Base-by-base conservation (phyloP, 1,140 invertebrate genomes). In the Melipona quadrifasciata region DNA sequence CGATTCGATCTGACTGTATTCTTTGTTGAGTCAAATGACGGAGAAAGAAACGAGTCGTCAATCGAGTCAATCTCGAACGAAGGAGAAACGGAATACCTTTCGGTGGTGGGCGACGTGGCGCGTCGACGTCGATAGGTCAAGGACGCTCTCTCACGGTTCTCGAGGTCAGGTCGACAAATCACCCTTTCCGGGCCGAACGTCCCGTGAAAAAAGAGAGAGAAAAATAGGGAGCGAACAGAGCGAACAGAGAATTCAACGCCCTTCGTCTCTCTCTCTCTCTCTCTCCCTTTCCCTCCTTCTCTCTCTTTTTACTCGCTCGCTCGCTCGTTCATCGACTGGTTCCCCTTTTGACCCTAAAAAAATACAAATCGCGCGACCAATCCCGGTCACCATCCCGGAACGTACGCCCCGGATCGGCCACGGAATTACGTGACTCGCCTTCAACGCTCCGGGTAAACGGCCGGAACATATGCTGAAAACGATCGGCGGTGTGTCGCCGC, bases 141-240 rank as follows among this genome's bases (percentile, higher is more conserved):
- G 94, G 94, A 94, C 94, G 91, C 91, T 91, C 91, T 89, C 90
- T 61, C 14, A 92, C 90, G 90, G 90, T 92, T 92, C 91, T 92
- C 93, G 92, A 93, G 94, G 93, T 94, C 93, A 94, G 91, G 92
- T 94, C 93, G 93, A 94, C 94, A 93, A 94, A 94, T 94, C 94
- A 94, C 94, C 94, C 94, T 94, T 94, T 94, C 91, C 93, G 87
- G 87, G 86, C 85, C 86, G 85, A 87, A 88, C 82, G 85, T 86
- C 79, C 39, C 79, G 84, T 85, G 80, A 80, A 79, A 86, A 80
- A 58, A 76, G 53, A 31, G 65, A 82, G 47, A 73, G 57, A 80
- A 68, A 72, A 67, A 65, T 27, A 51, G 71, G 24, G 53, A 68
- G 39, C 39, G 64, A 67, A n/a, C n/a, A n/a, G n/a, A n/a, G n/a